Base-by-base conservation (phyloP, 2,888 invertebrate genomes). In the Cheilosia vernalis region DNA sequence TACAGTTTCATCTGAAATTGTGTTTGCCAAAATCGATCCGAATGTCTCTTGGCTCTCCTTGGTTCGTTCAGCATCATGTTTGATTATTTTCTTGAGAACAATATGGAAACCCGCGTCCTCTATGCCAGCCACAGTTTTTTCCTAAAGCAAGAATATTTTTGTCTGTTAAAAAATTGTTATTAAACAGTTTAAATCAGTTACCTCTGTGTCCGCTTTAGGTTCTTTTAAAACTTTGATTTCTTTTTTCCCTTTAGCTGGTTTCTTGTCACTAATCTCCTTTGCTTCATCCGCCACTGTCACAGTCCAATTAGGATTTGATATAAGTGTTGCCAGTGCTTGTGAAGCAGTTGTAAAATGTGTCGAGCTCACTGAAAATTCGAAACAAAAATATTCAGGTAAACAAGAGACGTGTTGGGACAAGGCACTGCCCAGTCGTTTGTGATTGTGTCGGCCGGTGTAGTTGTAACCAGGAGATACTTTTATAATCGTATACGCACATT, bases 21-120 rank as follows among this genome's bases (percentile, higher is more conserved):
- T 90, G 37, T 93, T 90, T 10, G 93, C 89, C n/a, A 96, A 88
- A 13, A 93, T 90, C 79, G 93, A 92, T 0, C 95, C 95, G 81
- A 96, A 94, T 1, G 94, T 94, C 9, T 90, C 89, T 9, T 92
- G 91, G 24, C 72, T 80, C 55, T 91, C 92, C 69, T 91, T 89
- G 1, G 88, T 78, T 44, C 92, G 91, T 13, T 92, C 92, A 87
- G 94, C 94, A 89, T 96, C 96, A 67, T 94, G 91, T 76, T 93
- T 93, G 15, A 96, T 94, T 15, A 97, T 92, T 91, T 96, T 96
- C 89, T 96, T 97, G 40, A 97, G 90, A 80, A 94, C 94, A 93
- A 95, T 94, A 91, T 97, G 96, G 78, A 96, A 92, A 10, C 96
- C 97, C 0, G 95, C 93, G 89, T 96, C 95, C 91, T 97, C 97